Evolutionary conservation across 2,797 vertebrate species (phyloP).

Genomic region (Pteropus rufus): DNA sequence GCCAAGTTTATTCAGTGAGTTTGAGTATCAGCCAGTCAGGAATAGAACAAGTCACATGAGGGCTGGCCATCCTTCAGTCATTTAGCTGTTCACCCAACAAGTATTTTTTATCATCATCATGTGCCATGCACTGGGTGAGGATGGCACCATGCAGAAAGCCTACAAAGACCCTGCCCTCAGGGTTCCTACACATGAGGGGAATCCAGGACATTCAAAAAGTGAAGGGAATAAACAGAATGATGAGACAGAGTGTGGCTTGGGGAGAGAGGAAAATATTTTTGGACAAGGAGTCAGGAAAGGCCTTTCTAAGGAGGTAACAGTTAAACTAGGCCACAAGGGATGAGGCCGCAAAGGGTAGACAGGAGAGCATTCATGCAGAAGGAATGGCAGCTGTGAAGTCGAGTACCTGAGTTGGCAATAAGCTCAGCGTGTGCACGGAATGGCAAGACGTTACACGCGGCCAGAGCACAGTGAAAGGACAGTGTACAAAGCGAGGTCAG

Average conservation of each 20-base stretch:
- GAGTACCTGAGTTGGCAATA: neutral
- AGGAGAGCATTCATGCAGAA: neutral
- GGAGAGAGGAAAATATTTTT: neutral
- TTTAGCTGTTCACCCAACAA: neutral
- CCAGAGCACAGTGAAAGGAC: neutral
- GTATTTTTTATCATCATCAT: neutral
- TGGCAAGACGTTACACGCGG: neutral
- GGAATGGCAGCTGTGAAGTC: neutral
- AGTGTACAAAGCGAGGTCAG: neutral
- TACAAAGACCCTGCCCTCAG: neutral
- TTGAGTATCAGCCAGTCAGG: neutral
- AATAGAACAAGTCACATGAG: neutral
- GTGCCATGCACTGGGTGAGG: neutral
- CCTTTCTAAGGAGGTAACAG: neutral
- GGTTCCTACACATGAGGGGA: neutral
- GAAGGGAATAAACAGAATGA: neutral
- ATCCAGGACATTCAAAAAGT: neutral
- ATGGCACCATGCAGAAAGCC: neutral
- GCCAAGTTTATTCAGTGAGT: neutral
- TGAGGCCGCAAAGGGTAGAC: neutral
- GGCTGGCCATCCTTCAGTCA: neutral
- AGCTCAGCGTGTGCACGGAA: neutral
- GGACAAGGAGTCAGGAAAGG: neutral
- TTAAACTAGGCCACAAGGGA: neutral
- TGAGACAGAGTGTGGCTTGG: neutral